Percentiles rank a stretch among this genome's conserved stretches.
Conservation (phyloP, 2,113 vertebrate genomes). For the Bostrychus sinensis region DNA sequence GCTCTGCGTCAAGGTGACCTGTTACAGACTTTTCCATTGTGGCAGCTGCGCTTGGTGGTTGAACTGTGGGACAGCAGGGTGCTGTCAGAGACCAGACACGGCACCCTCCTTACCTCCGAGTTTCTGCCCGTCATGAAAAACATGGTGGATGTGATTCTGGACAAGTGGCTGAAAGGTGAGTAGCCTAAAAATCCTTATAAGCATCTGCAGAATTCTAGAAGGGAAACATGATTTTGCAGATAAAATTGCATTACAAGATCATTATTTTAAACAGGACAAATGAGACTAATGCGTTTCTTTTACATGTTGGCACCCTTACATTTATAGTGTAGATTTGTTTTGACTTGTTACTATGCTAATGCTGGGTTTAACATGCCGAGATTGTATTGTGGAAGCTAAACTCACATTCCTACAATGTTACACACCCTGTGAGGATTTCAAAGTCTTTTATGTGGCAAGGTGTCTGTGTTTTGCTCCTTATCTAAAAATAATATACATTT, state of each 20-base stretch:
- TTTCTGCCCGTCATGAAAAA: slow-evolving; percentile 95
- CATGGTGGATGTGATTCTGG: slow-evolving; percentile 86
- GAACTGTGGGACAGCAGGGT: slow-evolving; percentile 89
- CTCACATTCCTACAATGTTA: slow-evolving; percentile 3
- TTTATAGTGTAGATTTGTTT: slow-evolving; percentile 38
- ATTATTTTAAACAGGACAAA: background rate
- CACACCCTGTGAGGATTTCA: background rate
- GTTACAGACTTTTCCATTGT: slow-evolving; percentile 88
- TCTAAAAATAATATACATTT: slow-evolving; percentile 20
- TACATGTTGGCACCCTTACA: background rate
- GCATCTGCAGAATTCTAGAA: background rate
- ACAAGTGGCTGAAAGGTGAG: slow-evolving; percentile 90
- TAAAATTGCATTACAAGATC: background rate
- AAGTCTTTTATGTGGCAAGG: background rate
- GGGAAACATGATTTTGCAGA: too few species aligned
- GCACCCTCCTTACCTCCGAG: slow-evolving; percentile 90
- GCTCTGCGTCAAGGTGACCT: slow-evolving; percentile 82
- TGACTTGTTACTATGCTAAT: slow-evolving; percentile 33
- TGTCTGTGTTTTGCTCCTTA: slow-evolving; percentile 1
- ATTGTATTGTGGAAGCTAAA: slow-evolving; percentile 34
- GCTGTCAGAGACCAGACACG: slow-evolving; percentile 70
- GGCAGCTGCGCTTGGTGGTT: slow-evolving; percentile 94
- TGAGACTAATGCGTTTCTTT: background rate
- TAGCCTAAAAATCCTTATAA: background rate
- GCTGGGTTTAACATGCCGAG: slow-evolving; percentile 46